A percentile compares a stretch with the other conserved stretches of the same genome.
Evolutionary conservation across 2,888 invertebrate species (phyloP).

Genomic region (Diplazon laetatorius): DNA sequence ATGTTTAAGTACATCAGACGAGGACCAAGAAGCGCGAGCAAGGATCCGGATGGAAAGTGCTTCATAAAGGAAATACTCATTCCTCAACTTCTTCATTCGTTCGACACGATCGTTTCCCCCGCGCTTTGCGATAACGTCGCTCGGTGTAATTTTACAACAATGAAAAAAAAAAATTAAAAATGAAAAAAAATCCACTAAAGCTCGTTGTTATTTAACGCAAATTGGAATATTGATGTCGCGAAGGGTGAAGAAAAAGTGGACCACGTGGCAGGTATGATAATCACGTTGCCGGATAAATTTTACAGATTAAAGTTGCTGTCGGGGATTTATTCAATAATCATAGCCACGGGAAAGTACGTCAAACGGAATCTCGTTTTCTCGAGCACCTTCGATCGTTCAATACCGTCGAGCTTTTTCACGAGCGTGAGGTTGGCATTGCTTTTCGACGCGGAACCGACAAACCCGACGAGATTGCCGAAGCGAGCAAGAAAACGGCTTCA

Average conservation of each 20-base stretch:
- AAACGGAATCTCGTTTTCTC: slow-evolving; percentile 34
- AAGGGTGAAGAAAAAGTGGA: not conserved
- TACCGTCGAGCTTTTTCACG: slow-evolving; percentile 19
- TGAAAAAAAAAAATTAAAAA: too few species aligned
- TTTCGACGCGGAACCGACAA: slow-evolving; percentile 4
- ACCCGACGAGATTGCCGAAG: not conserved
- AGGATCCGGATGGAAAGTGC: not conserved
- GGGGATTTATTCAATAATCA: slow-evolving; percentile 30
- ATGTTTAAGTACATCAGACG: slow-evolving; percentile 62
- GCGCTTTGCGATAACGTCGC: not conserved
- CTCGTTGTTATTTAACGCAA: slow-evolving; percentile 8
- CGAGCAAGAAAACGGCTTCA: slow-evolving; percentile 16
- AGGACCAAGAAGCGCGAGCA: not conserved
- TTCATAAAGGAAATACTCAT: slow-evolving; percentile 1
- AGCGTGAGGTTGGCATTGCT: not conserved
- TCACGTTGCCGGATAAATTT: not conserved
- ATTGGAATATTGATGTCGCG: slow-evolving; percentile 15
- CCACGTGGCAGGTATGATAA: not conserved
- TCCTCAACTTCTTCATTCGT: not conserved
- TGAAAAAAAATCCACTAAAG: not conserved
- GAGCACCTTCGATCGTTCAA: slow-evolving; percentile 6
- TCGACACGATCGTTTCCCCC: slow-evolving; percentile 11
- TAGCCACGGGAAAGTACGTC: not conserved
- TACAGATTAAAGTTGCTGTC: slow-evolving; percentile 25
- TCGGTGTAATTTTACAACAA: not conserved